Evolutionary conservation across 2,797 vertebrate genomes (phyloP).

Genomic region (Morelia viridis): DNA sequence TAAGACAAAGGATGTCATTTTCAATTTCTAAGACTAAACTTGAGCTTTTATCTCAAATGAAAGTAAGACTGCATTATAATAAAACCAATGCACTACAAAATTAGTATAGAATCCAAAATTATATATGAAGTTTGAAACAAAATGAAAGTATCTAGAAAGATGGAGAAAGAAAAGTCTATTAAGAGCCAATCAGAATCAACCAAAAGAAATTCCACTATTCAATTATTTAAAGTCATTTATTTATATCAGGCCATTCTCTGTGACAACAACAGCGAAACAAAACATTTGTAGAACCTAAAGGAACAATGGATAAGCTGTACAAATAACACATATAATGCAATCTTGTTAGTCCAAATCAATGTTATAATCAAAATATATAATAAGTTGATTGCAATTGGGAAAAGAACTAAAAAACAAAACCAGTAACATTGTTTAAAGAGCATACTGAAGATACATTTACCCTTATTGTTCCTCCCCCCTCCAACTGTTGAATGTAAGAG

Average conservation of each 20-base stretch:
- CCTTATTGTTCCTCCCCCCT: not conserved
- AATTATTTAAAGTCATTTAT: conserved; percentile 19
- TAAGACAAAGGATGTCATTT: not conserved
- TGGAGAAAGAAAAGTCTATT: not conserved
- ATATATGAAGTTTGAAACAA: conserved; percentile 10
- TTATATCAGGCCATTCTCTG: not conserved
- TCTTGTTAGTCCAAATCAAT: not conserved
- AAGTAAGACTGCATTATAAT: not conserved
- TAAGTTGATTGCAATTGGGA: not conserved
- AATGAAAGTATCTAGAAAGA: not conserved
- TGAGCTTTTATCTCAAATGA: not conserved
- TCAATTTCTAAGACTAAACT: not conserved
- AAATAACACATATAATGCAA: not conserved
- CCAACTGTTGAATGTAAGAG: not conserved
- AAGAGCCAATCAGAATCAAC: not conserved
- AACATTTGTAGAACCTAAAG: conserved; percentile 15
- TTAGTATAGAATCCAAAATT: not conserved
- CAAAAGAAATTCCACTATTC: conserved; percentile 9
- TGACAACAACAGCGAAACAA: conserved; percentile 9
- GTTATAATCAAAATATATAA: not conserved
- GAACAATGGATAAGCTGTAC: not conserved
- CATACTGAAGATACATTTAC: not conserved
- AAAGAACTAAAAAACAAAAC: not conserved
- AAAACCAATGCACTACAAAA: not conserved
- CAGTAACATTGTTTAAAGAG: not conserved